Base-by-base conservation (phyloP, 2,888 invertebrate genomes). In the Idaea straminata region DNA sequence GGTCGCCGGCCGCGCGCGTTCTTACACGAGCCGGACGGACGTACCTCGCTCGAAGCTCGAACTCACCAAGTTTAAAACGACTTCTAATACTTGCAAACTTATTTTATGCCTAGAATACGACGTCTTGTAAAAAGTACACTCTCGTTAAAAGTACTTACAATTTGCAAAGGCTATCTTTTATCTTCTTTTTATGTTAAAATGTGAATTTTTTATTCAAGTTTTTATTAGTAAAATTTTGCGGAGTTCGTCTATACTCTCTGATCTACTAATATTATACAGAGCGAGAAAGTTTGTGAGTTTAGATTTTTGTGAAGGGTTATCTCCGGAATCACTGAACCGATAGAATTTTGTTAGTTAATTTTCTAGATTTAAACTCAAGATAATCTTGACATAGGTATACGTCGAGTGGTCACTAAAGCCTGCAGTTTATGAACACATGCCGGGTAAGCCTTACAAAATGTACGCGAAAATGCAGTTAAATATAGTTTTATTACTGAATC, bases 101-200 rank as follows among this genome's bases (percentile, higher is more conserved):
- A 47, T 47, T 47, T 6, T 47, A 35, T 61, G 60, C 47, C 47
- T 10, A 47, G 47, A 47, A 47, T 7, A 47, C 47, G 47, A 13
- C 47, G 47, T 47, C 47, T 47, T 68, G 62, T 62, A 64, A 65
- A 25, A 64, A 57, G 61, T 62, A 57, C 64, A 62, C 57, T 57
- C 47, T 63, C 57, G 59, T 57, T 47, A 47, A 10, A 47, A 47
- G 47, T 47, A 47, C 47, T 47, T 47, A 47, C 47, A 47, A 13
- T 47, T 47, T 13, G 47, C 47, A 47, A 47, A 47, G 47, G 47
- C 47, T 47, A 47, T 47, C 47, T 47, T 47, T 47, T 47, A 47
- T 47, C 47, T 7, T 47, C 47, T 47, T 47, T 47, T 47, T 47
- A 47, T 47, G 47, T 47, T 47, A 47, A 47, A 47, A 47, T 0